Evolutionary conservation across 1,140 invertebrate species (phyloP).

Genomic region (Colletes latitarsis): DNA sequence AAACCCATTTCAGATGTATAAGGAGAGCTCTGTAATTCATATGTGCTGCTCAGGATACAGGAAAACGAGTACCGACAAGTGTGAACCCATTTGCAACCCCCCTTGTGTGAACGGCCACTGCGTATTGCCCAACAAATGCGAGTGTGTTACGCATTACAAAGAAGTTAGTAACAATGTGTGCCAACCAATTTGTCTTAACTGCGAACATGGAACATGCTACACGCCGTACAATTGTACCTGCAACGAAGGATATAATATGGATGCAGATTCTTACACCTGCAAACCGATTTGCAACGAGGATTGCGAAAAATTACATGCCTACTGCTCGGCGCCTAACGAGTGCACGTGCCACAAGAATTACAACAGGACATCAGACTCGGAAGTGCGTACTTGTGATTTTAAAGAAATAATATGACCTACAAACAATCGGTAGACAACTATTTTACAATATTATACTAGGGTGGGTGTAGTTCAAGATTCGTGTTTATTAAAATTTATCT

Average conservation of each 20-base stretch:
- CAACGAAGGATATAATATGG: conserved; percentile 18
- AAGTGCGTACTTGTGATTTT: background rate
- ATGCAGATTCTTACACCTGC: background rate
- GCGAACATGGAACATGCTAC: conserved; percentile 59
- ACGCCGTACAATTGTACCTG: conserved; percentile 60
- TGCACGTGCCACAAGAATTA: conserved; percentile 65
- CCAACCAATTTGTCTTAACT: conserved; percentile 81
- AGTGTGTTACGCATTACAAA: conserved; percentile 61
- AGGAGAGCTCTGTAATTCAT: too few relatives aligned
- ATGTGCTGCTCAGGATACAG: conserved; percentile 84
- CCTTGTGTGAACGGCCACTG: conserved; percentile 84
- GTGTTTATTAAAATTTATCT: too few relatives aligned
- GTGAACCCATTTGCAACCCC: conserved; percentile 82
- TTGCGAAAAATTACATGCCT: conserved; percentile 54
- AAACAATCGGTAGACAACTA: too few relatives aligned
- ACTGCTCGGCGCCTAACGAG: conserved; percentile 60
- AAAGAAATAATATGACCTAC: too few relatives aligned
- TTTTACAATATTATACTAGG: too few relatives aligned
- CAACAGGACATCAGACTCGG: background rate
- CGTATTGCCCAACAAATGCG: conserved; percentile 82
- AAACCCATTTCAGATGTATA: too few relatives aligned
- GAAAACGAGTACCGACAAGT: conserved; percentile 63
- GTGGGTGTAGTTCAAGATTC: too few relatives aligned
- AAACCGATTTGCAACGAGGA: conserved; percentile 45
- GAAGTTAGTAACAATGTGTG: conserved; percentile 71